Conservation (phyloP, 1,140 invertebrate species). For the Aphis gossypii region DNA sequence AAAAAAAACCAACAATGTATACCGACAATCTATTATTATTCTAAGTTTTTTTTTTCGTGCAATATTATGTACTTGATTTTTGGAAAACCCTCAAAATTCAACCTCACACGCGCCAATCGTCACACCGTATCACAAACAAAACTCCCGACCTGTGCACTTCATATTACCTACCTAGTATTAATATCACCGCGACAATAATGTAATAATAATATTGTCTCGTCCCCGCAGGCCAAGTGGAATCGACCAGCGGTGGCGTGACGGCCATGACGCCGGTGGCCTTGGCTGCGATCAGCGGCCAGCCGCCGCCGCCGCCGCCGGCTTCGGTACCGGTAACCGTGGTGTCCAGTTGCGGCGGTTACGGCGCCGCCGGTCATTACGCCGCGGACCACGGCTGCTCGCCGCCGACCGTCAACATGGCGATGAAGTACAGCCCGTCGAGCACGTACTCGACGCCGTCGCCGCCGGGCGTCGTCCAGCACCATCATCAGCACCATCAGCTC, state of each 20-base stretch:
- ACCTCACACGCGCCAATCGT: neutral
- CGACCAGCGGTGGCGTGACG: conserved; percentile 19
- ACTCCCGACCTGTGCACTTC: neutral
- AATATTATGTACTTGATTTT: too few relatives aligned
- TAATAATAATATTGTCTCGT: neutral
- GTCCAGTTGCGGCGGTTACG: too few relatives aligned
- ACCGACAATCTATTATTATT: neutral
- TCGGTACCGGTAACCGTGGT: neutral
- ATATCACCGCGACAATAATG: neutral
- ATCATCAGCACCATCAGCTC: neutral
- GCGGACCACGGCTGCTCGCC: conserved; percentile 9
- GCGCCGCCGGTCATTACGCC: conserved; percentile 25
- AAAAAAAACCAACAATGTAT: too few relatives aligned
- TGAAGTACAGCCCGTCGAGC: conserved; percentile 31
- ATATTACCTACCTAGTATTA: neutral
- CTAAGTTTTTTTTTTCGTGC: neutral
- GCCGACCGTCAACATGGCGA: neutral
- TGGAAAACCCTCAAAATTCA: too few relatives aligned
- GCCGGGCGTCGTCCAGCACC: neutral
- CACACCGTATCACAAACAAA: too few relatives aligned
- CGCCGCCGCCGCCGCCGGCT: neutral
- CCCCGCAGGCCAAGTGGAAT: conserved; percentile 30
- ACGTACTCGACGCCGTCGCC: conserved; percentile 32
- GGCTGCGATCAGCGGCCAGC: neutral
- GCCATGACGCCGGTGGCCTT: conserved; percentile 1